These are phyloP conservation scores for Sminthurides bifidus DNA, from an alignment of 1,140 invertebrate species.

Conservation along the genomic window DNA sequence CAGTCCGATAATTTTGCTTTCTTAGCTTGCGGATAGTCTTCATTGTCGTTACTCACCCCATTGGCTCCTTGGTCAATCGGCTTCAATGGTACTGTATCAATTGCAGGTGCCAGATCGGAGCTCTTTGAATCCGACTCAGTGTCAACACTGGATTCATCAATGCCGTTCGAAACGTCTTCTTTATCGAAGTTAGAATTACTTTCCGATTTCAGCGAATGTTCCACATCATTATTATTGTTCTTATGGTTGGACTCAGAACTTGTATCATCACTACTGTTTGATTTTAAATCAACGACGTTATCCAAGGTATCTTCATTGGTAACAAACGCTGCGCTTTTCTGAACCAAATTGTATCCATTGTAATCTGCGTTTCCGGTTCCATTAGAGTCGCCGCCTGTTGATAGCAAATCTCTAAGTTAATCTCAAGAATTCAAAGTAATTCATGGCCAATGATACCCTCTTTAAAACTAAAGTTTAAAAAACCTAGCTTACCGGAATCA, in stretches of 20 bases:
- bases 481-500: slow-evolving; percentile 23
- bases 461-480: neutral
- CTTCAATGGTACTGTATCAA: too few species aligned
- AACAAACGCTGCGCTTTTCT: slow-evolving; percentile 1
- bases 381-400: slow-evolving; percentile 7
- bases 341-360: slow-evolving; percentile 1
- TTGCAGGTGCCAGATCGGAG: neutral
- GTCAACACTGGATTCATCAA: neutral
- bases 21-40: neutral
- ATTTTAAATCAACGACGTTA: neutral
- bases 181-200: neutral
- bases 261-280: neutral
- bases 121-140: neutral
- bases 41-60: too few species aligned
- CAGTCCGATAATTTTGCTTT: slow-evolving; percentile 9
- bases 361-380: neutral
- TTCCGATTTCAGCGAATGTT: neutral
- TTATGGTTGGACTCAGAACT: neutral
- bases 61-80: too few species aligned
- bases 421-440: too few species aligned
- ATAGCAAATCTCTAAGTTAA: too few species aligned
- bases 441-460: neutral
- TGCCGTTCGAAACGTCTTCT: neutral
- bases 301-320: neutral
- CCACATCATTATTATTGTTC: neutral